Conservation (phyloP, 2,888 invertebrate species). For the Gymnosoma rotundatum region DNA sequence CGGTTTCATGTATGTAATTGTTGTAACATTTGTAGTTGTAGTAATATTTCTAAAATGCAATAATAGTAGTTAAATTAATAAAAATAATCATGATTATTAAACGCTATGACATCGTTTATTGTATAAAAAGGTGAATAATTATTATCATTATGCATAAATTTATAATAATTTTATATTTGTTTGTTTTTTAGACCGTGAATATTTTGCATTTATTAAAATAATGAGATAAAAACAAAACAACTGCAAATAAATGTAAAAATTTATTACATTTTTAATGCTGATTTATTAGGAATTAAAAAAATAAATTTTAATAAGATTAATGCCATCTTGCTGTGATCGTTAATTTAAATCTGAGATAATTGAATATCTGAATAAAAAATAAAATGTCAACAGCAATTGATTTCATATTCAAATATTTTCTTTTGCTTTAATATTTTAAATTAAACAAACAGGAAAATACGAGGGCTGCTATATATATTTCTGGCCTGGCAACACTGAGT, state of each 20-base stretch:
- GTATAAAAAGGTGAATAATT: slow-evolving; percentile 45
- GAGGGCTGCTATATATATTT: too few species aligned
- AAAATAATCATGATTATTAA: slow-evolving; percentile 63
- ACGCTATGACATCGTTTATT: slow-evolving; percentile 60
- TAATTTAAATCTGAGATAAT: slow-evolving; percentile 57
- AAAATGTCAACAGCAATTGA: slow-evolving; percentile 53
- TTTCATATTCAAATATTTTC: slow-evolving; percentile 55
- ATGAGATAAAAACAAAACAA: neutral
- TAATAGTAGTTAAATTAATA: slow-evolving; percentile 7
- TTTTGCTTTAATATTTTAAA: neutral
- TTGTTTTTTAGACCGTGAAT: slow-evolving; percentile 32
- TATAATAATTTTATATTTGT: slow-evolving; percentile 56
- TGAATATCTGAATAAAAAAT: slow-evolving; percentile 57
- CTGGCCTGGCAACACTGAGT: too few species aligned
- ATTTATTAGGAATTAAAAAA: slow-evolving; percentile 67
- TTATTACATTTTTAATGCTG: slow-evolving; percentile 69
- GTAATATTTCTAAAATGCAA: neutral
- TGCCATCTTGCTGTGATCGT: slow-evolving; percentile 67
- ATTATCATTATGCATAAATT: slow-evolving; percentile 66
- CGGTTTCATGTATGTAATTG: neutral
- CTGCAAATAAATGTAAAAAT: slow-evolving; percentile 52
- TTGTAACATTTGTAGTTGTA: neutral
- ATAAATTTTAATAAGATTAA: slow-evolving; percentile 69
- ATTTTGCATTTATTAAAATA: slow-evolving; percentile 46
- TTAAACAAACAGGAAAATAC: neutral